phyloP scores from a whole-genome alignment of 2,888 invertebrate genomes.

The Watsonalla cultraria region DNA sequence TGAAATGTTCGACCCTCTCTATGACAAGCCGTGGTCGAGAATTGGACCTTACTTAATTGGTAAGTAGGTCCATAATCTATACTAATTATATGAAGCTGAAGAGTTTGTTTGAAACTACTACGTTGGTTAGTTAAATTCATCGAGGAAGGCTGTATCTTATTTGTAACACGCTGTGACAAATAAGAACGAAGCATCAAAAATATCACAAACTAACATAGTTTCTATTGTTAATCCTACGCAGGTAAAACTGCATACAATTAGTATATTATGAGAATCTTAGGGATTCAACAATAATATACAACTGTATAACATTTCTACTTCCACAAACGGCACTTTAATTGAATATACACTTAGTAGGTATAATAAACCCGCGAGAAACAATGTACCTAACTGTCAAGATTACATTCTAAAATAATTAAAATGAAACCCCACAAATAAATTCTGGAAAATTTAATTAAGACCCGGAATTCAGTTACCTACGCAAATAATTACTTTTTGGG shows the following conservation, averaged over 20 bases:
- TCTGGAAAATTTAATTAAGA: not conserved
- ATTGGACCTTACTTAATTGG: constrained; percentile 89
- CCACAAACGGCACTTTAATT: no score
- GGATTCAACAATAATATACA: not conserved
- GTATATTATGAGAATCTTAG: not conserved
- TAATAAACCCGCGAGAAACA: no score
- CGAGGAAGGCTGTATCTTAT: no score
- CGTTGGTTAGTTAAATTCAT: no score
- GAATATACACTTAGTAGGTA: no score
- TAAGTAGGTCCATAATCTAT: constrained; percentile 36
- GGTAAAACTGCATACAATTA: not conserved
- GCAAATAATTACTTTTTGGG: not conserved
- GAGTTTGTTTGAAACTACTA: no score
- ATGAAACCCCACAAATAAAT: not conserved
- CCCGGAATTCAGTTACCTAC: not conserved
- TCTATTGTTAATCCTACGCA: no score
- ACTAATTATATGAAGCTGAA: no score
- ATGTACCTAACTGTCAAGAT: not conserved
- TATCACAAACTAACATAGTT: no score
- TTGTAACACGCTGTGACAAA: not conserved
- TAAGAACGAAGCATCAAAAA: no score
- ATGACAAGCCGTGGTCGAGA: constrained; percentile 91
- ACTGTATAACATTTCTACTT: no score
- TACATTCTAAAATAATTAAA: not conserved
- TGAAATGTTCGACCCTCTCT: constrained; percentile 88